Percentiles rank a stretch among this genome's conserved stretches.
Conservation (phyloP, 2,113 vertebrate genomes). For the Rallus limicola region DNA sequence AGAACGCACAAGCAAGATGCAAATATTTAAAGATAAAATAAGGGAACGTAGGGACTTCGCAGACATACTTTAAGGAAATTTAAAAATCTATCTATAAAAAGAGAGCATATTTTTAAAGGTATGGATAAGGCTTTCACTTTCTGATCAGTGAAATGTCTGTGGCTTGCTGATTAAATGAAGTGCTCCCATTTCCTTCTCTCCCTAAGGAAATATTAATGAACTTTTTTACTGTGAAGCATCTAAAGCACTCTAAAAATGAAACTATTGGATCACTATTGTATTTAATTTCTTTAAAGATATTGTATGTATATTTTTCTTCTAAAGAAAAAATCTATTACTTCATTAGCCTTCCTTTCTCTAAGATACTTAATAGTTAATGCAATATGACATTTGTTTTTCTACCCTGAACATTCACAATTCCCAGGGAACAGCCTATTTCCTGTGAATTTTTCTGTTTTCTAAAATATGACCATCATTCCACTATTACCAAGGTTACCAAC, state of each 20-base stretch:
- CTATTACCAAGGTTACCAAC: neutral
- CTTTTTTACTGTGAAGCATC: neutral
- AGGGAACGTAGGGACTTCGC: neutral
- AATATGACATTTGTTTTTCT: neutral
- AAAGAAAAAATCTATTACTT: neutral
- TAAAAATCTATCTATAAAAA: neutral
- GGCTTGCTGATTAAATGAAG: neutral
- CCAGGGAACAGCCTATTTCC: neutral
- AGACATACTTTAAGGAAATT: neutral
- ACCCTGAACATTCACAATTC: neutral
- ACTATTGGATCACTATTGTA: neutral
- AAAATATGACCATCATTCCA: neutral
- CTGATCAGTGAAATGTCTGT: neutral
- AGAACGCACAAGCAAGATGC: neutral
- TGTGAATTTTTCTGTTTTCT: neutral
- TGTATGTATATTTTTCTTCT: neutral
- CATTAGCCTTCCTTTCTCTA: neutral
- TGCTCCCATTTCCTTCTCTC: neutral
- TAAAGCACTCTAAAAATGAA: neutral
- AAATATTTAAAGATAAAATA: slow-evolving; percentile 4
- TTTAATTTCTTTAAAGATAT: neutral
- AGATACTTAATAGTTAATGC: neutral
- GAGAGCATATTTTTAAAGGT: neutral
- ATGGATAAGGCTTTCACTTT: neutral
- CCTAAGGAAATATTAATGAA: neutral